These are phyloP conservation scores for Schizotus pectinicornis DNA, from an alignment of 2,888 invertebrate genomes.

Conservation along the genomic window DNA sequence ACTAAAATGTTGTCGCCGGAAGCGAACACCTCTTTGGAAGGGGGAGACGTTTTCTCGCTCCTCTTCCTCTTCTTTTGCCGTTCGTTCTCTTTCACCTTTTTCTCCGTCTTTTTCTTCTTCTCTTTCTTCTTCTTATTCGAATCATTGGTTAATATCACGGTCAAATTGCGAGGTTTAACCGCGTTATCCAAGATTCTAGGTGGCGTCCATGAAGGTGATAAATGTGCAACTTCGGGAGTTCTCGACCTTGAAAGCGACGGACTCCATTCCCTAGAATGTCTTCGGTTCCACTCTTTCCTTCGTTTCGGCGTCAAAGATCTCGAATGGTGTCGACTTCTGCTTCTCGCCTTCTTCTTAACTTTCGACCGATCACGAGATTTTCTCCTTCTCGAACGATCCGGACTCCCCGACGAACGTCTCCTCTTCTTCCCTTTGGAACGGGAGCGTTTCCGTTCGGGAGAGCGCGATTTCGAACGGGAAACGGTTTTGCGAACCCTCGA, in stretches of 20 bases:
- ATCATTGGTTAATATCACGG: conserved; percentile 67
- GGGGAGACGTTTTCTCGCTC: conserved; percentile 62
- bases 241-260: conserved; percentile 68
- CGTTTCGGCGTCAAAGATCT: conserved; percentile 49
- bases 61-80: conserved; percentile 57
- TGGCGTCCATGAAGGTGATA: conserved; percentile 68
- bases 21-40: conserved; percentile 89
- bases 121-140: conserved; percentile 62
- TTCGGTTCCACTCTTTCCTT: conserved; percentile 47
- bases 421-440: conserved; percentile 48
- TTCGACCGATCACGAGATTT: conserved; percentile 54
- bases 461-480: conserved; percentile 35
- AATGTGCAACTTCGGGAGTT: conserved; percentile 54
- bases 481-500: conserved; percentile 31
- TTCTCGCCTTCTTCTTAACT: conserved; percentile 51
- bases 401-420: conserved; percentile 44
- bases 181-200: conserved; percentile 58
- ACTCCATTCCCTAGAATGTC: conserved; percentile 54
- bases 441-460: conserved; percentile 41
- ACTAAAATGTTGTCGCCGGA: conserved; percentile 93
- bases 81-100: conserved; percentile 49
- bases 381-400: conserved; percentile 51
- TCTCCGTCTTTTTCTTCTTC: conserved; percentile 58
- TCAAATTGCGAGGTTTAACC: conserved; percentile 62
- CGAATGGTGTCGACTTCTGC: conserved; percentile 49